Base-by-base conservation (phyloP, 2,113 vertebrate genomes). In the Irena cyanogastra region DNA sequence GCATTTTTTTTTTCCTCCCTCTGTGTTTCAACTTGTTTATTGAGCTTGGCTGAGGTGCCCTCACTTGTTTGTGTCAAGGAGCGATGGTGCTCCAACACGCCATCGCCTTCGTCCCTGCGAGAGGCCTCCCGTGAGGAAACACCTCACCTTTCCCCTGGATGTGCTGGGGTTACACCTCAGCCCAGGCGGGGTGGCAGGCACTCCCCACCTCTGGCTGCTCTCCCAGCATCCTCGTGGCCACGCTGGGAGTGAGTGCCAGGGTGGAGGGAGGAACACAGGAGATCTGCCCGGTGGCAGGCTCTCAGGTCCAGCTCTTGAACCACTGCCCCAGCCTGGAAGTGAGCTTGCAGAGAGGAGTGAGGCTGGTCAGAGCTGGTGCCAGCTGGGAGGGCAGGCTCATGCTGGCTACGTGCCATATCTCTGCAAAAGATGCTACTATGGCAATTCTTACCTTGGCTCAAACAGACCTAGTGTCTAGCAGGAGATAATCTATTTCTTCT, bases 401-500 rank as follows among this genome's bases (percentile, higher is more conserved):
- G 0, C 53, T 0, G 0, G 33, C 33, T 64, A 3, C 0, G 0
- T 28, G 77, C 39, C 0, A 0, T 3, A 37, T 21, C 35, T 59
- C 81, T 75, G 70, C 41, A 20, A 57, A 50, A 70, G 24, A 6
- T 7, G 7, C 42, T 45, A 21, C 56, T 42, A 20, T 39, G 76
- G n/a, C 31, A 9, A 3, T 64, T 27, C 75, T 74, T 21, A 28
- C 45, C 54, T 63, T 3, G 4, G 56, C 35, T 86, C 33, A 11
- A 28, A 45, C 18, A 80, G 66, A 57, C 26, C 23, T 2, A 3
- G 21, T n/a, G 26, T 26, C 72, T 31, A 37, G 26, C 66, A 64
- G 31, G 41, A 84, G 57, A n/a, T 15, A 61, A 89, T 52, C 15
- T n/a, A 18, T 33, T 76, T 17, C 45, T 70, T 87, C 47, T 35